Conservation (phyloP, 1,140 invertebrate species). For the Chironomus striatipennis region DNA sequence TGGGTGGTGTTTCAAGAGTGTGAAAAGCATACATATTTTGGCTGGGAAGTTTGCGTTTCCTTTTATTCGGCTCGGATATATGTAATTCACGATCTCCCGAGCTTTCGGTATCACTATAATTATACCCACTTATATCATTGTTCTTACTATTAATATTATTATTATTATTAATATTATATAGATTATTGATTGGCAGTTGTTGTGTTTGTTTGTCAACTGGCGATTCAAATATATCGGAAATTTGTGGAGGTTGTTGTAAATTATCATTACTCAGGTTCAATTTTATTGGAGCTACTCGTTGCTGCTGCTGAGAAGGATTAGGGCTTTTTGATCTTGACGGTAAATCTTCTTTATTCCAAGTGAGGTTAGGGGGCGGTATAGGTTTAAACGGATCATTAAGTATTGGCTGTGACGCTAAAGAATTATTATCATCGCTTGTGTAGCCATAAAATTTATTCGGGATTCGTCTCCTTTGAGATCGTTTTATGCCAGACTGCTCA, state of each 20-base stretch:
- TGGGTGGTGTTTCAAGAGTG: background rate
- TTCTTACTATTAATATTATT: background rate
- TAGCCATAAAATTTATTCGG: slow-evolving; percentile 80
- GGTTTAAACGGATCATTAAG: slow-evolving; percentile 44
- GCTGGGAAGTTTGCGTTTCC: background rate
- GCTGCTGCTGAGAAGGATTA: slow-evolving; percentile 29
- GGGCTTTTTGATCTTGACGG: slow-evolving; percentile 34
- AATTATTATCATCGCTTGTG: slow-evolving; percentile 73
- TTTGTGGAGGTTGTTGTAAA: background rate
- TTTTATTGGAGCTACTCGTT: slow-evolving; percentile 9
- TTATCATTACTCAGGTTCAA: background rate
- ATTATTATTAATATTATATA: background rate
- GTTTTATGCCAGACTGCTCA: slow-evolving; percentile 45
- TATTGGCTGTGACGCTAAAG: slow-evolving; percentile 30
- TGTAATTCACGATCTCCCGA: background rate
- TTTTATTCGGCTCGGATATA: background rate
- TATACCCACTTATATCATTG: background rate
- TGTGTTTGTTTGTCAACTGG: background rate
- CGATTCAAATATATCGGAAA: background rate
- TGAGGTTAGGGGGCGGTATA: slow-evolving; percentile 49
- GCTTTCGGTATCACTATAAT: background rate
- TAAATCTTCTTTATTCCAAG: slow-evolving; percentile 58
- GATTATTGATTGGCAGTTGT: slow-evolving; percentile 3
- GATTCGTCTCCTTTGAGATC: slow-evolving; percentile 65
- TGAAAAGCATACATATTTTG: slow-evolving; percentile 15